These are phyloP conservation scores for Sesia bembeciformis DNA, from an alignment of 2,888 invertebrate genomes.

Conservation along the genomic window DNA sequence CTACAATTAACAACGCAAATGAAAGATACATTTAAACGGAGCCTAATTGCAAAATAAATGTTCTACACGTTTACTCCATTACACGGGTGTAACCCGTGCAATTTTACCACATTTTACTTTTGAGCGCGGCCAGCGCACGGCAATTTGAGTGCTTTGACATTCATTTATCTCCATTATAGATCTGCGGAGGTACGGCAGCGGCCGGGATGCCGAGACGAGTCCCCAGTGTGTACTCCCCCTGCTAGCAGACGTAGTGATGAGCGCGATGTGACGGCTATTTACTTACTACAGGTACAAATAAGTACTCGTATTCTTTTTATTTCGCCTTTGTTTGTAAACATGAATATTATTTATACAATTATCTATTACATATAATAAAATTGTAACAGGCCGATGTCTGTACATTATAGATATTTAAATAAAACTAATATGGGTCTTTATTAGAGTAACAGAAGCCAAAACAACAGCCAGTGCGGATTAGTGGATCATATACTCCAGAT, in stretches of 20 bases:
- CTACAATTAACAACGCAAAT: constrained; percentile 6
- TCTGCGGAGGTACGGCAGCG: constrained; percentile 31
- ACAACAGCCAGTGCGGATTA: too few species aligned
- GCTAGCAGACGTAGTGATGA: constrained; percentile 16
- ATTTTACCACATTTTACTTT: constrained; percentile 65
- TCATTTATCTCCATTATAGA: constrained; percentile 70
- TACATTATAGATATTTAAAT: too few species aligned
- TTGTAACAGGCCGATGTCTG: too few species aligned
- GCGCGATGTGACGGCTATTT: not conserved
- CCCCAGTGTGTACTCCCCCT: constrained; percentile 37
- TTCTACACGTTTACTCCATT: constrained; percentile 67
- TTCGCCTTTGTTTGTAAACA: too few species aligned
- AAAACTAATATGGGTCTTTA: too few species aligned
- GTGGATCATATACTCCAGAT: too few species aligned
- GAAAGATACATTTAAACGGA: constrained; percentile 37
- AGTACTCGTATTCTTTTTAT: too few species aligned
- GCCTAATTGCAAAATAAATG: constrained; percentile 62
- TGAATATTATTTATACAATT: too few species aligned
- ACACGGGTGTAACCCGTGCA: constrained; percentile 45
- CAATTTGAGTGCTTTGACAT: constrained; percentile 64
- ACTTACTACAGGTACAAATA: not conserved
- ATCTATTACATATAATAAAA: too few species aligned
- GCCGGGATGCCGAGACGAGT: constrained; percentile 8
- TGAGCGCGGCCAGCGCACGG: constrained; percentile 26
- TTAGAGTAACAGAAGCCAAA: too few species aligned